Conservation (phyloP, 2,888 invertebrate genomes). For the Agrochola lota region DNA sequence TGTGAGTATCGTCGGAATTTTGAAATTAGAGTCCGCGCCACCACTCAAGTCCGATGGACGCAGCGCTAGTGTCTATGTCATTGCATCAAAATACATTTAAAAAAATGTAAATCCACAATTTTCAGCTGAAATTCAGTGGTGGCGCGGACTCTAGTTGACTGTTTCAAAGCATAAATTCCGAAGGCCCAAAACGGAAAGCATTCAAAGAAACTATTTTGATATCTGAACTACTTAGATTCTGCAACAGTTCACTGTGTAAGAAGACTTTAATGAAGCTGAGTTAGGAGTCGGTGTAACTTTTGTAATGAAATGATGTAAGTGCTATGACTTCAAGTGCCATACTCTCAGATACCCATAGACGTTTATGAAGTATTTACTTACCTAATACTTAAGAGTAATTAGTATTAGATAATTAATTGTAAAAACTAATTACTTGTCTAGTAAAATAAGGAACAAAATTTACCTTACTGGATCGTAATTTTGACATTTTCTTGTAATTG, state of each 20-base stretch:
- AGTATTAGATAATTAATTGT: background rate
- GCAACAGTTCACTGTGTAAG: background rate
- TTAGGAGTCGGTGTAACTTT: background rate
- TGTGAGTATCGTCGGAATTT: background rate
- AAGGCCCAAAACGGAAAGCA: background rate
- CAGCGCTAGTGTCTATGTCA: no score
- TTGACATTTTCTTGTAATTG: background rate
- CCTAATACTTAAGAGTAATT: background rate
- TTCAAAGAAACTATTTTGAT: background rate
- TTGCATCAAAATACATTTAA: no score
- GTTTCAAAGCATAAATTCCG: background rate
- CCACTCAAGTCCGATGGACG: no score
- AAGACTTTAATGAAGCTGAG: background rate
- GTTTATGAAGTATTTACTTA: background rate
- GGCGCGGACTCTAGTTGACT: background rate
- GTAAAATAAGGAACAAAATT: constrained; percentile 29
- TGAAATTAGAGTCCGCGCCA: no score
- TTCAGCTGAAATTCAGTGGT: no score
- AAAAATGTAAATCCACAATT: no score
- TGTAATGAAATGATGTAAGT: background rate
- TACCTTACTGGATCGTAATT: background rate
- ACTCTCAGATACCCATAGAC: background rate
- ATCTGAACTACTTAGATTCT: background rate
- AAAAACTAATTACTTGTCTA: background rate
- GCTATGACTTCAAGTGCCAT: background rate